A percentile compares a stretch with the other conserved stretches of the same genome.
These are phyloP conservation scores for Parnassius smintheus DNA, from an alignment of 2,888 invertebrate species.

Conservation along the genomic window DNA sequence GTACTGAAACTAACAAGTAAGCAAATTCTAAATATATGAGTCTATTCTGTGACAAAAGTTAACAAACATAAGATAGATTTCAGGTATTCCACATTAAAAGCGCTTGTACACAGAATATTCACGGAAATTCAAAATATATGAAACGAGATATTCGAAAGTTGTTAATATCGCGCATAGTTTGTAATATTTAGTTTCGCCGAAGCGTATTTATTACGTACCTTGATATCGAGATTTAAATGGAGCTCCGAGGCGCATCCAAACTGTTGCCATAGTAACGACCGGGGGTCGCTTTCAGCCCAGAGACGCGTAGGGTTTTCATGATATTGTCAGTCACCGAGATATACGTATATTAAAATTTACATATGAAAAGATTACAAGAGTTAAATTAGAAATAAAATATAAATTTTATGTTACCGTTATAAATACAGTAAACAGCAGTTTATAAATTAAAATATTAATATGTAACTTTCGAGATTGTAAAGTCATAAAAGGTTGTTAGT, in stretches of 20 bases:
- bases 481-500: no score
- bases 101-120: background rate
- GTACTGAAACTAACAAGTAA: no score
- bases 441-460: no score
- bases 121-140: background rate
- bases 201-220: background rate
- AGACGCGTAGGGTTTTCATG: background rate
- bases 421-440: no score
- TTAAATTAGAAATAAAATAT: no score
- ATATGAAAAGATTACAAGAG: no score
- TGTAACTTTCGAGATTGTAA: no score
- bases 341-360: no score
- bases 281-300: background rate
- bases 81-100: background rate
- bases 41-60: no score
- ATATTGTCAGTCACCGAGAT: background rate
- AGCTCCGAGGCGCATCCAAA: background rate
- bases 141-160: background rate
- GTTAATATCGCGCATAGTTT: background rate
- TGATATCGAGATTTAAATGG: background rate
- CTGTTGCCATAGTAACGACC: slow-evolving; percentile 2
- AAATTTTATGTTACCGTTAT: no score
- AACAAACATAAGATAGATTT: no score
- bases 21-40: no score
- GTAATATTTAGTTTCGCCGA: background rate